Evolutionary conservation across 1,140 invertebrate genomes (phyloP), one percentile per base, ranked within the genome.

Genomic region (Yoshiicerus persimilis): DNA sequence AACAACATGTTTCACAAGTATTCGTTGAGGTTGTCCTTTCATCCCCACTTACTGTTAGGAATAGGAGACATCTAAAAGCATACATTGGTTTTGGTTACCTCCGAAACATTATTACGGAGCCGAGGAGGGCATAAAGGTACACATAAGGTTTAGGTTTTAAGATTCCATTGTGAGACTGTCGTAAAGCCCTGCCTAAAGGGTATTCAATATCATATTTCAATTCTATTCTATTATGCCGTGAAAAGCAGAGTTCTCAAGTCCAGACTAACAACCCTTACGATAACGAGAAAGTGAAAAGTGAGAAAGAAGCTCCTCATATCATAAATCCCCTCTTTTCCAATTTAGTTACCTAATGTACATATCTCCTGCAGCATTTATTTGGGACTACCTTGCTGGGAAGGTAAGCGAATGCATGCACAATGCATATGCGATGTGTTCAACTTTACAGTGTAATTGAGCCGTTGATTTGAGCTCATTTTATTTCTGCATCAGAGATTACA

Each of bases 241-340:
- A 80, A 80, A 80, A 34, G 34, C 38, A 9, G 23, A 16, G 32
- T 8, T 23, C 23, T 38, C 32, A 20, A 23, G 75, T 80, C 75
- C 75, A 34, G 20, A n/a, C 75, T 80, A 80, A 80, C 32, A 80
- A 36, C 75, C 16, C 47, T 80, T 20, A 80, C 32, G 75, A 80
- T 80, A 80, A 80, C 75, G 75, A 80, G 75, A n/a, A 11, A 36
- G 32, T 30, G 11, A 34, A 80, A 34, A 27, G 64, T 30, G 32
- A n/a, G 75, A 36, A 32, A 80, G 75, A 80, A 10, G 11, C 13
- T 32, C 75, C 20, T 36, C 32, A n/a, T 20, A 66, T 38, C 16
- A 38, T 80, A 80, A 80, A 38, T 80, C 75, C 75, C 75, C 75
- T 80, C 30, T 36, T 80, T 80, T 80, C 75, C 75, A 80, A 80